Conservation (phyloP, 2,888 invertebrate species). For the Pseudococcus longispinus region DNA sequence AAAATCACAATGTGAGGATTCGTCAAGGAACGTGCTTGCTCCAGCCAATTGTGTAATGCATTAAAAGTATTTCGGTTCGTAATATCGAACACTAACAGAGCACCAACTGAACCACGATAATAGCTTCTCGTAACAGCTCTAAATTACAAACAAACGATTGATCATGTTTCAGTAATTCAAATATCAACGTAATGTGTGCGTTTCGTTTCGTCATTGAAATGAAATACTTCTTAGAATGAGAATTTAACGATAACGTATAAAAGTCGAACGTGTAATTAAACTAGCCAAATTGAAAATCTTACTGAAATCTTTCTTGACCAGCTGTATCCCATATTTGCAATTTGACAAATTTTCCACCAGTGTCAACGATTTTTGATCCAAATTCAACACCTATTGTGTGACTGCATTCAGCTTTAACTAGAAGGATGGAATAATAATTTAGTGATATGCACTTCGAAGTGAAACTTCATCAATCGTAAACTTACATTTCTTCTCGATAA, state of each 20-base stretch:
- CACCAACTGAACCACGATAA: slow-evolving; percentile 90
- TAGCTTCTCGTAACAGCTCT: slow-evolving; percentile 78
- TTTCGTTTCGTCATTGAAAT: background rate
- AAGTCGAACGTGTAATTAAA: background rate
- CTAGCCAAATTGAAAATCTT: slow-evolving; percentile 37
- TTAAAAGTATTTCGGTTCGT: slow-evolving; percentile 92
- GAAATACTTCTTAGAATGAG: background rate
- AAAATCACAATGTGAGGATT: slow-evolving; percentile 83
- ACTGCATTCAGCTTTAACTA: slow-evolving; percentile 83
- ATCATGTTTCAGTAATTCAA: background rate
- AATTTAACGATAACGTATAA: background rate
- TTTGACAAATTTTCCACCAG: slow-evolving; percentile 82
- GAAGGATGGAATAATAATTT: slow-evolving; percentile 59
- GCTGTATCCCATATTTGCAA: slow-evolving; percentile 62
- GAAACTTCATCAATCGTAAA: background rate
- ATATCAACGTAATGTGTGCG: background rate
- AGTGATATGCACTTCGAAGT: background rate
- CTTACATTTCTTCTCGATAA: slow-evolving; percentile 86
- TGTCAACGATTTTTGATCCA: slow-evolving; percentile 83
- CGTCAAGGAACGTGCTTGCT: slow-evolving; percentile 80
- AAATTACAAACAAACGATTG: slow-evolving; percentile 60
- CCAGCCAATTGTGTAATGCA: slow-evolving; percentile 84
- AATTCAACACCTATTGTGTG: slow-evolving; percentile 88
- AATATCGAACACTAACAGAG: slow-evolving; percentile 87
- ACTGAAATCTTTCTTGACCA: slow-evolving; percentile 65